Evolutionary conservation across 2,888 invertebrate species (phyloP).

Genomic region (Hyalella azteca): DNA sequence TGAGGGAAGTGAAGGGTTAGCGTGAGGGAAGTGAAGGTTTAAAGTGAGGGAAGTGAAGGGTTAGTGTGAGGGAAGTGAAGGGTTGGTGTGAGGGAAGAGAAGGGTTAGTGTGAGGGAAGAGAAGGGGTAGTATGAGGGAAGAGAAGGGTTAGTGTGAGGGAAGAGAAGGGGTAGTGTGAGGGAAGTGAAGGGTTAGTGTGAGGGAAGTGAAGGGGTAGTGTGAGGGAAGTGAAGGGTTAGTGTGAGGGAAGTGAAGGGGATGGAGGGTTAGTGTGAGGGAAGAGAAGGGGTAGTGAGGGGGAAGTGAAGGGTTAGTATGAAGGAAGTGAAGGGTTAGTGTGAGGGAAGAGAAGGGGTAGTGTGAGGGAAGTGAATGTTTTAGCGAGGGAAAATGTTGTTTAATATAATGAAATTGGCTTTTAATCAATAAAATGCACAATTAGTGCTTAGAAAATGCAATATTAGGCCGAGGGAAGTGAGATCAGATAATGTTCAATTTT

Average conservation of each 20-base stretch:
- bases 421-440: no score
- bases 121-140: background rate
- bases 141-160: background rate
- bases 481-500: no score
- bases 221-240: background rate
- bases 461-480: no score
- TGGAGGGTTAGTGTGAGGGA: background rate
- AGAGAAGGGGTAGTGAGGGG: background rate
- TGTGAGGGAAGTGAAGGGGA: background rate
- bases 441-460: no score
- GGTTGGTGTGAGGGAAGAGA: background rate
- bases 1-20: no score
- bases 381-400: no score
- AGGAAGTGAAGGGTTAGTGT: background rate
- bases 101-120: background rate
- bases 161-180: background rate
- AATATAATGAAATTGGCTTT: no score
- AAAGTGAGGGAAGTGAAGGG: background rate
- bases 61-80: background rate
- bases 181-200: background rate
- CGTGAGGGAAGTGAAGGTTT: no score
- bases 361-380: background rate
- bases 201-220: background rate
- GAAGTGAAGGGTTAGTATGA: background rate
- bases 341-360: background rate